phyloP scores from a whole-genome alignment of 2,888 invertebrate species.

The Acleris holmiana region DNA sequence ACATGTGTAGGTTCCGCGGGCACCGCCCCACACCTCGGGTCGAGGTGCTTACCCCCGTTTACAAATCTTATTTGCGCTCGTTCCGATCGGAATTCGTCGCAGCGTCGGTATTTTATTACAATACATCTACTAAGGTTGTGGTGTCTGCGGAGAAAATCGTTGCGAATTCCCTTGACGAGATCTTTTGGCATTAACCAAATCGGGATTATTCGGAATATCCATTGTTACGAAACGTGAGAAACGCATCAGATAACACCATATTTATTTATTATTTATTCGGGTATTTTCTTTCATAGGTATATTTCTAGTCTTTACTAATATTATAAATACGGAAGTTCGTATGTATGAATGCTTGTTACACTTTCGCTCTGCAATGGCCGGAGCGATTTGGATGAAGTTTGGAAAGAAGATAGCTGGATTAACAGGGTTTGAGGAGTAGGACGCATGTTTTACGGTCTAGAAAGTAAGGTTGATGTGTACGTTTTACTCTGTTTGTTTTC shows the following conservation, averaged over 20 bases:
- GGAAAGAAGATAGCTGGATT: too few species aligned
- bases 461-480: too few species aligned
- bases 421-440: too few species aligned
- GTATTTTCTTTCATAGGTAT: too few species aligned
- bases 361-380: too few species aligned
- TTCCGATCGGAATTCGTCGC: slow-evolving; percentile 62
- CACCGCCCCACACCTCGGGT: slow-evolving; percentile 41
- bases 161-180: slow-evolving; percentile 2
- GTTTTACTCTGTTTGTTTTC: too few species aligned
- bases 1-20: slow-evolving; percentile 26
- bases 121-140: slow-evolving; percentile 43
- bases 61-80: slow-evolving; percentile 74
- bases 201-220: background rate
- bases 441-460: too few species aligned
- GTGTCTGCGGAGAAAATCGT: slow-evolving; percentile 20
- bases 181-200: slow-evolving; percentile 7
- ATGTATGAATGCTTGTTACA: too few species aligned
- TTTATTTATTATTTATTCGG: too few species aligned
- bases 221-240: slow-evolving; percentile 14
- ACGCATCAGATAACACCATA: background rate
- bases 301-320: too few species aligned
- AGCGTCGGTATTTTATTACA: slow-evolving; percentile 62
- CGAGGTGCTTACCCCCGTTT: slow-evolving; percentile 52
- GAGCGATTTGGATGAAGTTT: too few species aligned
- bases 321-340: too few species aligned